Evolutionary conservation across 2,797 vertebrate genomes (phyloP), one percentile per base, ranked within the genome.

Genomic region (Agapornis canus): DNA sequence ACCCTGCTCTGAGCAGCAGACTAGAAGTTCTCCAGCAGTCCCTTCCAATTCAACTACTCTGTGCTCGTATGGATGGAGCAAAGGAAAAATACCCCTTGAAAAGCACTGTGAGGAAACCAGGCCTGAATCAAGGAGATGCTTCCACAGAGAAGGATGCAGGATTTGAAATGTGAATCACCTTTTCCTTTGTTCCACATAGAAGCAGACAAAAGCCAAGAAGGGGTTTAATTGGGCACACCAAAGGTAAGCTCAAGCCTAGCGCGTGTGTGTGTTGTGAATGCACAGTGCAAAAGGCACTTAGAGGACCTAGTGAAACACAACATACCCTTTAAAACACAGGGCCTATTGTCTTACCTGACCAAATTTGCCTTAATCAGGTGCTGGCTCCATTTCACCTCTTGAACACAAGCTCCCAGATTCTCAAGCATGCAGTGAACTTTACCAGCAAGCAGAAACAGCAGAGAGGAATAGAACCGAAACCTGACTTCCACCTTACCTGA

Each of bases 351-450:
- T 92, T 25, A 29, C 48, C 59, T 57, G 51, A 57, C 29, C 66
- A 79, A 69, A 89, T 63, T 17, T 73, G 70, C 80, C 73, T 45
- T 90, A 35, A 86, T 79, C 76, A 31, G 73, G 54, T 43, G 45
- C 73, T 47, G 66, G 43, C 77, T 91, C 66, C 51, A 13, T 80
- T 86, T 94, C 85, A 86, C 21, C 40, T 64, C 82, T 49, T 21
- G 52, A 94, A 86, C 20, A 13, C 0, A 9, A 92, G 56, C 70
- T 76, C 59, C 22, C 49, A 83, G 40, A 31, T n/a, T 32, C 56
- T 69, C 75, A 82, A 70, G 64, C 54, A 71, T 26, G 17, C 31
- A 32, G 47, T 25, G 84, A 82, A 40, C 54, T 66, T 65, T 7
- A 37, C 11, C 68, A 80, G 27, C 13, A 45, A 72, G 40, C 37